These are phyloP conservation scores for Seriola aureovittata DNA, from an alignment of 2,113 vertebrate genomes.

Conservation along the genomic window DNA sequence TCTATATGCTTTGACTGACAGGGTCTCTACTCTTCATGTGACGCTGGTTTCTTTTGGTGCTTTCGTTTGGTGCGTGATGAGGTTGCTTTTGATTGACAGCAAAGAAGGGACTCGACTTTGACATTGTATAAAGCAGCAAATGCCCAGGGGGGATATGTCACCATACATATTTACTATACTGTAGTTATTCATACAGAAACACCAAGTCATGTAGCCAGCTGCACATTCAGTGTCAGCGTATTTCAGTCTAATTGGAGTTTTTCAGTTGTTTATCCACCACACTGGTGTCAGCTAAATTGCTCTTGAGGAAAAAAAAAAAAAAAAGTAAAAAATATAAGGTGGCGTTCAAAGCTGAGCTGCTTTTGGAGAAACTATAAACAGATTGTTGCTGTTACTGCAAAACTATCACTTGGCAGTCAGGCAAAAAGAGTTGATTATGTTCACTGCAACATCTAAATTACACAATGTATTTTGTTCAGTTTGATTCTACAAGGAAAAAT, in stretches of 20 bases:
- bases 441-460: slow-evolving; percentile 21
- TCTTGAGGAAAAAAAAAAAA: background rate
- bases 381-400: slow-evolving; percentile 33
- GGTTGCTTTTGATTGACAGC: slow-evolving; percentile 69
- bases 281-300: slow-evolving; percentile 35
- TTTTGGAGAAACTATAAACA: slow-evolving; percentile 33
- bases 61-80: slow-evolving; percentile 39
- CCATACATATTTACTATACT: slow-evolving; percentile 50
- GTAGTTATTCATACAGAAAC: slow-evolving; percentile 43
- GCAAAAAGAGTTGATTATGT: slow-evolving; percentile 36
- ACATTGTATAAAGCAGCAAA: slow-evolving; percentile 36
- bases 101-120: slow-evolving; percentile 57
- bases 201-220: slow-evolving; percentile 49
- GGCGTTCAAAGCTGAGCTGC: slow-evolving; percentile 37
- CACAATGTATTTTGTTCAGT: slow-evolving; percentile 32
- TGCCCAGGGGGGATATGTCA: slow-evolving; percentile 33
- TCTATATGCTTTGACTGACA: slow-evolving; percentile 69
- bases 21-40: slow-evolving; percentile 36
- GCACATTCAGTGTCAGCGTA: slow-evolving; percentile 35
- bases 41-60: slow-evolving; percentile 31
- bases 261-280: slow-evolving; percentile 9
- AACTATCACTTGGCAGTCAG: slow-evolving; percentile 1
- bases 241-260: slow-evolving; percentile 26
- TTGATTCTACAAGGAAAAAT: slow-evolving; percentile 44
- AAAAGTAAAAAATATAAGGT: slow-evolving; percentile 1